A percentile compares a stretch with the other conserved stretches of the same genome.
Evolutionary conservation across 1,140 invertebrate species (phyloP).

Genomic region (Cataglyphis hispanica): DNA sequence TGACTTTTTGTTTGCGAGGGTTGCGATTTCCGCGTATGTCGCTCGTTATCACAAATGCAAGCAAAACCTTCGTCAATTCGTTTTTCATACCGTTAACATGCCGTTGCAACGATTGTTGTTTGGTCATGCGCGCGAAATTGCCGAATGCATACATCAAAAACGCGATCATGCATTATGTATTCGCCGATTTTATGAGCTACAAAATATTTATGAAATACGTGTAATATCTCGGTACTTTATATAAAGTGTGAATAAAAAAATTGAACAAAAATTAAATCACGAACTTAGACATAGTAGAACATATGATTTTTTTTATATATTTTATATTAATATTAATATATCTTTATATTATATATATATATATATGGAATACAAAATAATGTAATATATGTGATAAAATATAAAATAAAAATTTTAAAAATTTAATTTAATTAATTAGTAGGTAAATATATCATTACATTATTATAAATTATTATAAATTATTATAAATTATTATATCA

Average conservation of each 20-base stretch:
- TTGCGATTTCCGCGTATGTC: conserved; percentile 4
- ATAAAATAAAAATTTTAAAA: too few species aligned
- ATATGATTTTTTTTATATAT: neutral
- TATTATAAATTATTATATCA: neutral
- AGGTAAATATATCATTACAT: too few species aligned
- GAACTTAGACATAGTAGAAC: neutral
- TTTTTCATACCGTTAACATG: neutral
- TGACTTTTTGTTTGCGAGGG: conserved; percentile 18
- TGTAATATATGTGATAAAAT: too few species aligned
- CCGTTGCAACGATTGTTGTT: conserved; percentile 12
- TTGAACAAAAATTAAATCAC: neutral
- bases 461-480: neutral
- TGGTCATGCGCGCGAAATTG: neutral
- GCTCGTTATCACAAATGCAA: conserved; percentile 17
- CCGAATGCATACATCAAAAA: neutral
- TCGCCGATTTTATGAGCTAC: neutral
- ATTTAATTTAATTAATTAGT: too few species aligned
- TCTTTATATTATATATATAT: too few species aligned
- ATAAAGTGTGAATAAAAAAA: neutral
- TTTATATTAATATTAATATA: neutral
- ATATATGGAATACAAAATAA: too few species aligned
- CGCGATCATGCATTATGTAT: neutral
- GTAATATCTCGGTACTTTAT: neutral
- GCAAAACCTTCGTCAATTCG: conserved; percentile 15
- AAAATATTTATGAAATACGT: neutral